Evolutionary conservation across 2,113 vertebrate genomes (phyloP), one percentile per base, ranked within the genome.

Genomic region (Australoheros scitulus): DNA sequence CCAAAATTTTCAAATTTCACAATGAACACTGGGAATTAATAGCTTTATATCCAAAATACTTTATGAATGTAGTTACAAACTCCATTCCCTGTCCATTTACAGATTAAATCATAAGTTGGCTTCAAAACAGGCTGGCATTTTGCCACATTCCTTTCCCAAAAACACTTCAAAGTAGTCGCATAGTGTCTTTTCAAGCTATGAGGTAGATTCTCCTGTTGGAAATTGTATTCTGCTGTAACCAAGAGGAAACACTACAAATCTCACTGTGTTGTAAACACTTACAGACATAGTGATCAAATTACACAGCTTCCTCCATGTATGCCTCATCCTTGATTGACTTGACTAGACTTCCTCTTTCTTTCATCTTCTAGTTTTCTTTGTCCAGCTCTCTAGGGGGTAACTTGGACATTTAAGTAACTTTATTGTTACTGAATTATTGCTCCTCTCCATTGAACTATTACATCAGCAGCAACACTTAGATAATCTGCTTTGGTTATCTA

Each of bases 301-400:
- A 36, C 47, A 36, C 38, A 86, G 60, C 75, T 72, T 77, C 61
- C 41, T 76, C 75, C 24, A 38, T 24, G 38, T 38, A 72, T 76
- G 68, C 85, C 64, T 65, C 11, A 26, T 2, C 17, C n/a, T 59
- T 41, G 13, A 58, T 24, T 6, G 1, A 76, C 64, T 82, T 76
- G 61, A 58, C 18, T 57, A 22, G 59, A 81, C 83, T 88, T 92
- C 81, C 76, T 77, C 15, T 68, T 79, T 36, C 72, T 86, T 82
- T 90, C 60, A 88, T 87, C 74, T 61, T 22, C 26, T 59, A 26
- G n/a, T 47, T 60, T 70, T 76, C 76, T 58, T 70, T 47, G 32
- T 55, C 32, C 11, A 20, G 70, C 41, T 9, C 75, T 68, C 80
- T 72, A 1, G 1, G 75, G 6, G 65, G 7, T 20, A 5, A 50